Base-by-base conservation (phyloP, 2,113 vertebrate species). In the Mustela nigripes region DNA sequence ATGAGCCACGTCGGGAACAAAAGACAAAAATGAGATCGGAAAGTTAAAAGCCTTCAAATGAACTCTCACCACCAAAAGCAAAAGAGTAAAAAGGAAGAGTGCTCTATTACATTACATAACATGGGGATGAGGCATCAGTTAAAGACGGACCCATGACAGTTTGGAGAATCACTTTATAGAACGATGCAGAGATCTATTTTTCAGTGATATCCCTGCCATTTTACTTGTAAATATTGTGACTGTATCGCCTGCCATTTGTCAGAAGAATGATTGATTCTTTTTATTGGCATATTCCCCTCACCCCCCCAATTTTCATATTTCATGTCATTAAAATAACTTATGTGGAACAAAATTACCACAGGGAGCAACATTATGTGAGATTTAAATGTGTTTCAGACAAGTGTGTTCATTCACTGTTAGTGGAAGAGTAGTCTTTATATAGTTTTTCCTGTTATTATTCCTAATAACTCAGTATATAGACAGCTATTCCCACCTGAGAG, bases 171-270 rank as follows among this genome's bases (percentile, higher is more conserved):
- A 18, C 28, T 48, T 1, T 28, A 62, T 33, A 56, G 33, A 97
- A 92, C 14, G 62, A 92, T 84, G 92, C 28, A 48, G 96, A 85
- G 91, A 98, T 83, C 95, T 85, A 85, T 94, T 97, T 98, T 98
- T 98, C 92, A 97, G 81, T 95, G 97, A 93, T 87, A 93, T 95
- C 86, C 96, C 93, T 92, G 96, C 67, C 97, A 98, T 95, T 97
- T 98, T 96, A 97, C 97, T 98, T 98, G 90, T 97, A 97, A 96
- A 96, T 96, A 97, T 96, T 98, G 94, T 97, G 98, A 98, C 82
- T 91, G 42, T 65, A 97, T 97, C 79, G 96, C 83, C 95, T 98
- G 97, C 95, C 83, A 71, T 94, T 97, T 98, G 97, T 97, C 96
- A 97, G 91, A 91, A 90, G 86, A 97, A 83, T 97, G 97, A 85